These are phyloP conservation scores for Orchestes rusci DNA, from an alignment of 2,888 invertebrate species.

Conservation along the genomic window DNA sequence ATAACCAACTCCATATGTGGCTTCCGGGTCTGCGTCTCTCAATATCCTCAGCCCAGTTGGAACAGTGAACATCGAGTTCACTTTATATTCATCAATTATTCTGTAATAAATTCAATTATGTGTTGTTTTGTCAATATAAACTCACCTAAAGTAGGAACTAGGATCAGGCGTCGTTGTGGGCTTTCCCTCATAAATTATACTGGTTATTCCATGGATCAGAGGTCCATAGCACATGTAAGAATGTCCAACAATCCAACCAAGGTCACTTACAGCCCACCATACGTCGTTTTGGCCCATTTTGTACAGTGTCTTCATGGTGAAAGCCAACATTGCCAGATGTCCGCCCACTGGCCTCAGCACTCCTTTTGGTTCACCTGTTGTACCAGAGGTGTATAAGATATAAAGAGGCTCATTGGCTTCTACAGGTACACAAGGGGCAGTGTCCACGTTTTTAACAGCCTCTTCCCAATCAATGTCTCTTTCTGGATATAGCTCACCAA, in stretches of 20 bases:
- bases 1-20: constrained; percentile 59
- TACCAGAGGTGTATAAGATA: constrained; percentile 87
- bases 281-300: constrained; percentile 69
- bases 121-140: too few species aligned
- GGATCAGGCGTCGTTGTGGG: constrained; percentile 92
- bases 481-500: constrained; percentile 54
- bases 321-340: constrained; percentile 77
- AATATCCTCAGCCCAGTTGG: constrained; percentile 86
- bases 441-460: constrained; percentile 55
- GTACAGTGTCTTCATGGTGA: constrained; percentile 78
- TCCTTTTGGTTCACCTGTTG: constrained; percentile 70
- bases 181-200: constrained; percentile 85
- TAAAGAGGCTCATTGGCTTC: constrained; percentile 87
- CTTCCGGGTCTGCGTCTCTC: constrained; percentile 71
- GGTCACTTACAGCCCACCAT: constrained; percentile 88
- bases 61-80: constrained; percentile 79
- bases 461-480: constrained; percentile 75
- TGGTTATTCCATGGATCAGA: constrained; percentile 70
- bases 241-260: constrained; percentile 92
- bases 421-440: constrained; percentile 75
- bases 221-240: constrained; percentile 93
- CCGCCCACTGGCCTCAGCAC: constrained; percentile 80
- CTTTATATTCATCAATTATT: constrained; percentile 79
- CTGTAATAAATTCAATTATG: constrained; percentile 50
- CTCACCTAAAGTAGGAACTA: constrained; percentile 79